Evolutionary conservation across 64 coral and sea anemone genomes (phyloP), one percentile per base, ranked within the genome.

Genomic region (Orbicella faveolata): DNA sequence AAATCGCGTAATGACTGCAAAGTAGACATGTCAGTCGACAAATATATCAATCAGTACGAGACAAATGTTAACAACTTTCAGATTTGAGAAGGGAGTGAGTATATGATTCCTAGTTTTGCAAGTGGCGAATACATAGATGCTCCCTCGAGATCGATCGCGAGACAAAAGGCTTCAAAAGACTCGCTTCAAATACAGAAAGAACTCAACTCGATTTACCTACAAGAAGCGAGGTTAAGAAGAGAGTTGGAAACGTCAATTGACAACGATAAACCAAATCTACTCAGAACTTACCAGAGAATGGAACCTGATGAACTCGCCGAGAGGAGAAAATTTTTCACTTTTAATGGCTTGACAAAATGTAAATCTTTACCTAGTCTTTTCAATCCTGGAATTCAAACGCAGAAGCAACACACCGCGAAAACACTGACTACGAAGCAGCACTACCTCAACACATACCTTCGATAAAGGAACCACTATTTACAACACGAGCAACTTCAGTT

Each of bases 161-260:
- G n/a, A 78, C 39, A 78, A 20, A n/a, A 20, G 37, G 16, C 18
- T 10, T 17, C 48, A 23, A 52, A 61, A 30, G 25, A 54, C 23
- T 79, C 77, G 48, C 61, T 79, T 55, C 77, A 79, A 57, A 79
- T 52, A 61, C 52, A 79, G 77, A 79, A 79, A 79, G 77, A 79
- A 26, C 52, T 79, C 7, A 34, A 30, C 25, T 59, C 51, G 1
- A 79, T 79, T 57, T 79, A 79, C n/a, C 23, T 79, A 3, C 48
- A 61, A 79, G 53, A 79, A 12, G 77, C 77, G 13, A 79, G 51
- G 77, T 30, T 79, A 20, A 23, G 77, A 79, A 57, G 48, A 59
- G n/a, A 61, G 51, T 26, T 79, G n/a, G 77, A 79, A n/a, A 26
- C 39, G 17, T 52, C 77, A 12, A 79, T 79, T 19, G 52, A 79